Evolutionary conservation across 1,140 invertebrate genomes (phyloP), one percentile per base, ranked within the genome.

Genomic region (Cotesia vestalis): DNA sequence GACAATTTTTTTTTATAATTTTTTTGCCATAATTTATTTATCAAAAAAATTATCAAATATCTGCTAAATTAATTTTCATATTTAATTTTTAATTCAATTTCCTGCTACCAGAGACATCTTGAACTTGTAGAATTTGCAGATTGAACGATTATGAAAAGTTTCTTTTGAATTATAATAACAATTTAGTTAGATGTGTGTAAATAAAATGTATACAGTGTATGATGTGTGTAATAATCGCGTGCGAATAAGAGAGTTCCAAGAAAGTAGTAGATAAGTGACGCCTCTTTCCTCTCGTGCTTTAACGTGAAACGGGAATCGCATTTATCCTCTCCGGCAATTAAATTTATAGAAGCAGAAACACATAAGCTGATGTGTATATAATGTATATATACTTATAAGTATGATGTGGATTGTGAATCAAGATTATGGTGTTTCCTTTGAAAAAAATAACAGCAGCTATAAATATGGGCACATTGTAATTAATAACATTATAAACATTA

Each of bases 301-400:
- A 14, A 27, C 59, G 59, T 27, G 9, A 17, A 27, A 27, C 17
- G 59, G 27, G 17, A 61, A 12, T 61, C 27, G 59, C 11, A 61
- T 61, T 61, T 61, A 61, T 61, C 27, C 59, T 46, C 40, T 46
- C 14, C 27, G 14, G 27, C 59, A 61, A 61, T 61, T 61, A 61
- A 61, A 61, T 61, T 61, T 61, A 61, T 61, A 34, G 59, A 34
- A 27, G 14, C 17, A 34, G 27, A 12, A 61, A 61, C 8, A 61
- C n/a, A 57, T 4, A 46, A 9, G 40, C 40, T 4, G 4, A 2
- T 6, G 6, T 46, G 40, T 27, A 27, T 2, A 1, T 27, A 2
- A 27, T 27, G 27, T 27, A 27, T 27, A 27, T 27, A 17, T 17
- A 17, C 17, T 17, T 17, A 17, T 17, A 17, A 17, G 17, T 17